phyloP scores from a whole-genome alignment of 2,797 vertebrate genomes.

The Sarcoramphus papa region DNA sequence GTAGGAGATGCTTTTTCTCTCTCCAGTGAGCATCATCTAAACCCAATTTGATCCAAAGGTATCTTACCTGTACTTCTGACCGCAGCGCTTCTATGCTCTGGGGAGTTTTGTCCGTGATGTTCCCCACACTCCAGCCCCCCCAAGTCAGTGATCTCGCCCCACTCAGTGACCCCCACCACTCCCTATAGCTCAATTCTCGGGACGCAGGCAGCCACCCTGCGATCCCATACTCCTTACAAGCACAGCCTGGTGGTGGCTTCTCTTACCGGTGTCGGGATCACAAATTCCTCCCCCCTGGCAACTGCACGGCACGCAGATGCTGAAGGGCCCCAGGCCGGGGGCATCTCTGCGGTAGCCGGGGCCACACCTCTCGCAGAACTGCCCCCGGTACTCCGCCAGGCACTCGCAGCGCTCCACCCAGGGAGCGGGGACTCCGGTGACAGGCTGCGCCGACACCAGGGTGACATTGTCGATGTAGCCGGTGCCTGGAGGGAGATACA shows the following conservation, averaged over 20 bases:
- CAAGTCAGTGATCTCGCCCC: fast-evolving
- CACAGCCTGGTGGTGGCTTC: fast-evolving
- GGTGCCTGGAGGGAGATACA: conserved; percentile 74
- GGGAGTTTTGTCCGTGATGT: background rate
- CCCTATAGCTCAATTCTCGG: fast-evolving
- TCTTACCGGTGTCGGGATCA: conserved; percentile 85
- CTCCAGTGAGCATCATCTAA: background rate
- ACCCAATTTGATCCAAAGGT: background rate
- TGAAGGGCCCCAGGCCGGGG: conserved; percentile 72
- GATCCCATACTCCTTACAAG: fast-evolving
- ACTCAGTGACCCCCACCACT: background rate
- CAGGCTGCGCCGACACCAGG: conserved; percentile 79
- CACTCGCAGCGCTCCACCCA: conserved; percentile 90
- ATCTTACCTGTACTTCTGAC: background rate
- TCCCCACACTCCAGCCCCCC: background rate
- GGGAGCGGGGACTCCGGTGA: conserved; percentile 67
- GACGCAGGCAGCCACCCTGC: background rate
- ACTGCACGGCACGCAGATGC: conserved; percentile 81
- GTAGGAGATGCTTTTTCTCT: background rate
- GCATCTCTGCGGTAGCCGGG: conserved; percentile 77
- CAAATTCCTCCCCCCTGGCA: conserved; percentile 85
- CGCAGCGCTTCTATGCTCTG: background rate
- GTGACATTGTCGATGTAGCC: conserved; percentile 86
- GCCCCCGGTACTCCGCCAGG: conserved; percentile 76
- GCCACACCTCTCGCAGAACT: conserved; percentile 86